Evolutionary conservation across 2,888 invertebrate species (phyloP).

Genomic region (Sphaerophoria taeniata): DNA sequence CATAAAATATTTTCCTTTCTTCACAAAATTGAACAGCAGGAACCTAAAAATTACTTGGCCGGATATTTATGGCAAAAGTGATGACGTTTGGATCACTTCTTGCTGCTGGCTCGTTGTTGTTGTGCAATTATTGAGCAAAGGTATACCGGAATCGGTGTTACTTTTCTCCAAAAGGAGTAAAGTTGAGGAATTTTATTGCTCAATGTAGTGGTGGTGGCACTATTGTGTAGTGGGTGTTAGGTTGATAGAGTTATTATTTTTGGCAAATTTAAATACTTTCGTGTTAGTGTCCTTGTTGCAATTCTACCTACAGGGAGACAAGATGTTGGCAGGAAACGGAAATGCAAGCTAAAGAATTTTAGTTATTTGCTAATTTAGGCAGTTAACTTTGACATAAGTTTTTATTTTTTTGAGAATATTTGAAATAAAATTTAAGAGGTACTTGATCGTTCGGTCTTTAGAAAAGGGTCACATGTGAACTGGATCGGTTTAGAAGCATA

Average conservation of each 20-base stretch:
- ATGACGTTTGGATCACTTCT: slow-evolving; percentile 66
- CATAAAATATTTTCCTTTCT: slow-evolving; percentile 56
- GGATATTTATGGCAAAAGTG: slow-evolving; percentile 63
- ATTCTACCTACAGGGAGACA: background rate
- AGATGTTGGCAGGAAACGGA: background rate
- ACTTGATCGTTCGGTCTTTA: too few species aligned
- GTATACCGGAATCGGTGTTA: slow-evolving; percentile 26
- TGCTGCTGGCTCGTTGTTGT: slow-evolving; percentile 33
- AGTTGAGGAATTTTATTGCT: slow-evolving; percentile 32
- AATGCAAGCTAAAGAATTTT: background rate
- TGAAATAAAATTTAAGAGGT: too few species aligned
- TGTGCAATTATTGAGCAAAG: background rate
- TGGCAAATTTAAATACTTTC: slow-evolving; percentile 35
- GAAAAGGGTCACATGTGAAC: too few species aligned
- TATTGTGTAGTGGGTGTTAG: slow-evolving; percentile 53
- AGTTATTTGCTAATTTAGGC: slow-evolving; percentile 31
- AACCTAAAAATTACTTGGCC: slow-evolving; percentile 64
- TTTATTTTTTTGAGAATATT: too few species aligned
- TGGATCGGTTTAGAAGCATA: too few species aligned
- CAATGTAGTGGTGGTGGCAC: slow-evolving; percentile 41
- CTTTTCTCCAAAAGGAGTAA: background rate
- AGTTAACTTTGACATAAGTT: background rate
- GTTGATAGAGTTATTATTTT: slow-evolving; percentile 40
- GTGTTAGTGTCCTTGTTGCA: background rate
- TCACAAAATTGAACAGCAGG: slow-evolving; percentile 41